phyloP scores from a whole-genome alignment of 1,140 invertebrate species.

The Helicorthomorpha holstii region DNA sequence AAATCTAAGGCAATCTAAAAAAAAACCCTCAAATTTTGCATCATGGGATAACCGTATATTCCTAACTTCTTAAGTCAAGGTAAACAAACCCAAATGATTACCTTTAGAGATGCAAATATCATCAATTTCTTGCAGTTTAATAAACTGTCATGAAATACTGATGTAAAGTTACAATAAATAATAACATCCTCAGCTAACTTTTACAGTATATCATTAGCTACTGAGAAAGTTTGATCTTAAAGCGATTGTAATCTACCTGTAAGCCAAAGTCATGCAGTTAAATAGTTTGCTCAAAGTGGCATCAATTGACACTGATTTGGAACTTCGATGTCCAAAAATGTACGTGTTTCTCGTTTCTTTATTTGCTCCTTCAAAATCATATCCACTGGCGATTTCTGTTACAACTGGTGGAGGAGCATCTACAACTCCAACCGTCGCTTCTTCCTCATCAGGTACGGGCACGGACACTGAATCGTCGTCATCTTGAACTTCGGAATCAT shows the following conservation, averaged over 20 bases:
- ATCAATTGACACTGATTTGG: conserved; percentile 58
- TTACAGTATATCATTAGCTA: too few relatives aligned
- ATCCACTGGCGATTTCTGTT: conserved; percentile 17
- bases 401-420: conserved; percentile 1
- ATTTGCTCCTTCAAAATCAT: conserved; percentile 27
- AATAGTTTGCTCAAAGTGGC: conserved; percentile 86
- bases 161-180: too few relatives aligned
- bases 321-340: conserved; percentile 19
- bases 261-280: conserved; percentile 89
- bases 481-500: conserved; percentile 74
- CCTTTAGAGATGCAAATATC: too few relatives aligned
- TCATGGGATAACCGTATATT: too few relatives aligned
- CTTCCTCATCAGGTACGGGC: conserved; percentile 48
- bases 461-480: conserved; percentile 61
- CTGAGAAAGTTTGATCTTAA: too few relatives aligned
- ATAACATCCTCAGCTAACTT: too few relatives aligned
- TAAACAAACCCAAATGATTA: too few relatives aligned
- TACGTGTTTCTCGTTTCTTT: conserved; percentile 30
- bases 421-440: conserved; percentile 1
- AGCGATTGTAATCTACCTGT: conserved; percentile 51
- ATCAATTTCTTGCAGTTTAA: too few relatives aligned
- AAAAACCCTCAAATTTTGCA: too few relatives aligned
- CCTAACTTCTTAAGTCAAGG: too few relatives aligned
- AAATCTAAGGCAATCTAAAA: too few relatives aligned
- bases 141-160: too few relatives aligned